Evolutionary conservation across 2,113 vertebrate genomes (phyloP), one percentile per base, ranked within the genome.

Genomic region (Stigmatopora nigra): DNA sequence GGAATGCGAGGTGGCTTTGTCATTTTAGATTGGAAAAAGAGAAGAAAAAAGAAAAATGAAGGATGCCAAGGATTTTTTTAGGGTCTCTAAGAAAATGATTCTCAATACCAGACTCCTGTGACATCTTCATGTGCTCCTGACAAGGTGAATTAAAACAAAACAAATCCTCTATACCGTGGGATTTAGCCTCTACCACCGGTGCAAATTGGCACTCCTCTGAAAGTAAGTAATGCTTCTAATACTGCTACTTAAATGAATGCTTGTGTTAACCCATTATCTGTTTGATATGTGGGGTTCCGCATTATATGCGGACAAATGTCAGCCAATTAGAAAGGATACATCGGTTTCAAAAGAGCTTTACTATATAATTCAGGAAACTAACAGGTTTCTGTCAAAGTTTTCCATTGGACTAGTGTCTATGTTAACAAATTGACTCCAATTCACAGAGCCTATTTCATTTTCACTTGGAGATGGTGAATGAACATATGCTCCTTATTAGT

Each of bases 1-100:
- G 68, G 67, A 68, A 63, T 65, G 52, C 46, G 35, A 77, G 68
- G 70, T 78, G 69, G 56, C 75, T 76, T 78, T 83, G 78, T 80
- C 72, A 71, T 78, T 73, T 72, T 67, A 65, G 55, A 68, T 77
- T 61, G 13, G 19, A 13, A 6, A 25, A 55, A 13, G 58, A n/a
- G 58, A 73, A 73, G 22, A 65, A 57, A 64, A 22, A 22, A 14
- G 46, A 13, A 48, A 48, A 64, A 56, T 63, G 22, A 72, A 75
- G 36, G 70, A 81, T 72, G 63, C 75, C 67, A 67, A 55, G 51
- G 59, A 73, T 80, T 7, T 72, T 65, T 79, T 78, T 82, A 72
- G 71, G 62, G 71, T 64, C 47, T 35, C 64, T 14, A 69, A 65
- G 63, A 77, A 80, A 78, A 76, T 64, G 75, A 61, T 73, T 67